A percentile compares a stretch with the other conserved stretches of the same genome.
These are phyloP conservation scores for Halichoeres trimaculatus DNA, from an alignment of 2,113 vertebrate species.

Conservation along the genomic window DNA sequence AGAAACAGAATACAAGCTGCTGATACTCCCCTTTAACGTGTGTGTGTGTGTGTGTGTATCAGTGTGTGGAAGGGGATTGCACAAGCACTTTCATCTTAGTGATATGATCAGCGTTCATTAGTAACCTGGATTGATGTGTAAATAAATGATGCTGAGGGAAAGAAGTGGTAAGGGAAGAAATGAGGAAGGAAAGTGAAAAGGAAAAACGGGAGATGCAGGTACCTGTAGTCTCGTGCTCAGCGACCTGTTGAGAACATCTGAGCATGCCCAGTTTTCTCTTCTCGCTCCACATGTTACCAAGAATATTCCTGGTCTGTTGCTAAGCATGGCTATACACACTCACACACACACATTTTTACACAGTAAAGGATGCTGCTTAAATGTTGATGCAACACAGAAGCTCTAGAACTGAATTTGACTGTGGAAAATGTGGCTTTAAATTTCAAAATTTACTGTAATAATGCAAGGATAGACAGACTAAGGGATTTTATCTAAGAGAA, in stretches of 20 bases:
- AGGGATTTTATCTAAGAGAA: too few relatives aligned
- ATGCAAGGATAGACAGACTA: too few relatives aligned
- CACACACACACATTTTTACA: constrained; percentile 2
- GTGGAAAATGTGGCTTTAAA: too few relatives aligned
- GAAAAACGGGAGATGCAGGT: constrained; percentile 1
- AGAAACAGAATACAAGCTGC: constrained; percentile 70
- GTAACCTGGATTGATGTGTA: constrained; percentile 2
- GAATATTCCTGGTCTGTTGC: constrained; percentile 60
- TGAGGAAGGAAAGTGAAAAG: neutral
- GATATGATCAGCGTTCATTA: constrained; percentile 11
- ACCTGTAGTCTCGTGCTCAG: constrained; percentile 53
- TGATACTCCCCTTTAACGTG: constrained; percentile 62
- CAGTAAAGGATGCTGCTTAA: constrained; percentile 1
- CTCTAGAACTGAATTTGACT: too few relatives aligned
- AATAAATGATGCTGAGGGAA: neutral
- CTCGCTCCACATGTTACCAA: constrained; percentile 55
- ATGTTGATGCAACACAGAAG: too few relatives aligned
- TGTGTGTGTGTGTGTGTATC: constrained; percentile 30
- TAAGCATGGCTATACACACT: constrained; percentile 22
- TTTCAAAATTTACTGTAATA: too few relatives aligned
- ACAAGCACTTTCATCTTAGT: constrained; percentile 19
- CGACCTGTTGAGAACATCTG: constrained; percentile 67
- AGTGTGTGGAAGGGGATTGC: neutral
- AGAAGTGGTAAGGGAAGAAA: neutral
- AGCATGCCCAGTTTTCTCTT: constrained; percentile 58